These are phyloP conservation scores for Hipparchia sbordonii DNA, from an alignment of 2,888 invertebrate species.

Conservation along the genomic window DNA sequence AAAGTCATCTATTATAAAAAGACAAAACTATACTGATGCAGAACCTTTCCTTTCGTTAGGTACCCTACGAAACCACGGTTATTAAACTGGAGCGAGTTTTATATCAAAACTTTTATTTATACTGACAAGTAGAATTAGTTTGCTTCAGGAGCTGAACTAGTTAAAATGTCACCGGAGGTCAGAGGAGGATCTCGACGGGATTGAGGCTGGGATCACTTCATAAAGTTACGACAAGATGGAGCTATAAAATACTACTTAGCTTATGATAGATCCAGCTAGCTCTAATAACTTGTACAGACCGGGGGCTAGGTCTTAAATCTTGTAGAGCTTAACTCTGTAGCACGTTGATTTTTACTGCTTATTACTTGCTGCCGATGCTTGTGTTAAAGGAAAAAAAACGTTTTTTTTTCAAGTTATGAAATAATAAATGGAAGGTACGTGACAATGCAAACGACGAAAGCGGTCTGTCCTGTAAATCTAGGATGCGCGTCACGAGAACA, in stretches of 20 bases:
- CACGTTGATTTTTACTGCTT: conserved; percentile 7
- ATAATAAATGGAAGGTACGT: neutral
- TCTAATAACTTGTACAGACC: conserved; percentile 11
- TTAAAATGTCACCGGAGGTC: conserved; percentile 30
- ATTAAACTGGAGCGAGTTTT: neutral
- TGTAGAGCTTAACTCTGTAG: conserved; percentile 4
- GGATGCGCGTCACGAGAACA: too few relatives aligned
- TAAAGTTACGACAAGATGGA: conserved; percentile 30
- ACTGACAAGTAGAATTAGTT: neutral
- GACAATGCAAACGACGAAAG: neutral
- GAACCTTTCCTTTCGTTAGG: too few relatives aligned
- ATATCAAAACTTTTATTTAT: neutral
- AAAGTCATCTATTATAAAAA: too few relatives aligned
- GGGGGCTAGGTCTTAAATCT: neutral
- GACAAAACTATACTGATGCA: too few relatives aligned
- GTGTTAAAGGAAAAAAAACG: neutral
- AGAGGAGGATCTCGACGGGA: conserved; percentile 28
- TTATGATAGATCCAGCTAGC: conserved; percentile 19
- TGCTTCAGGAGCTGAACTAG: conserved; percentile 22
- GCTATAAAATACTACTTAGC: conserved; percentile 34
- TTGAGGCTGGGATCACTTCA: conserved; percentile 27
- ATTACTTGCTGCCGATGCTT: neutral
- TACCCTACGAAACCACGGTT: neutral
- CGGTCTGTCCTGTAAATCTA: too few relatives aligned
- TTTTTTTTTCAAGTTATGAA: neutral